Evolutionary conservation across 1,140 invertebrate species (phyloP).

Genomic region (Thaumetopoea pityocampa): DNA sequence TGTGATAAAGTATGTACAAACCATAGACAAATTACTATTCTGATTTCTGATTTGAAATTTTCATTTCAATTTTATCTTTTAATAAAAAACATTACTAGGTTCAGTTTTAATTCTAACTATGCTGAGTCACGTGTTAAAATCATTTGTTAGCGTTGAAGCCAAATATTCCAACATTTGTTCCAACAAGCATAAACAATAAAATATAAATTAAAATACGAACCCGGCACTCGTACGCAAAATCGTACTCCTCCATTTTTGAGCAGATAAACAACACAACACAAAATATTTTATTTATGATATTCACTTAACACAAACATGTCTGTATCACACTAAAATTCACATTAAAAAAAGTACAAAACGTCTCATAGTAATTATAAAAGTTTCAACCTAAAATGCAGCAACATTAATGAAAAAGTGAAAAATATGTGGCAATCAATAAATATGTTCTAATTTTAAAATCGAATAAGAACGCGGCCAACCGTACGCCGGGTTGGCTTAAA

Average conservation of each 20-base stretch:
- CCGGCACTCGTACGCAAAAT: constrained; percentile 79
- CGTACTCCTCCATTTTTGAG: constrained; percentile 70
- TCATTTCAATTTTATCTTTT: no score
- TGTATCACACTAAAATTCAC: constrained; percentile 20
- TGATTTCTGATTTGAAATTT: no score
- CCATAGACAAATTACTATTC: no score
- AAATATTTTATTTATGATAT: constrained; percentile 30
- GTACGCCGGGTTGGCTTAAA: constrained; percentile 41
- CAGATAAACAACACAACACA: constrained; percentile 42
- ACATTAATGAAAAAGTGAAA: neutral
- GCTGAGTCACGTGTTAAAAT: constrained; percentile 13
- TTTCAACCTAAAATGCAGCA: constrained; percentile 25
- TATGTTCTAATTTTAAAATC: constrained; percentile 6
- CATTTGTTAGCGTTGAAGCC: constrained; percentile 2
- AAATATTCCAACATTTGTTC: constrained; percentile 5
- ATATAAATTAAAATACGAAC: constrained; percentile 60
- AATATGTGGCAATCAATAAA: neutral
- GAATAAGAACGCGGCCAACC: constrained; percentile 31
- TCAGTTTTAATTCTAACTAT: no score
- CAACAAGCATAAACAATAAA: constrained; percentile 12
- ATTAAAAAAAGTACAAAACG: constrained; percentile 2
- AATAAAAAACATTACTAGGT: no score
- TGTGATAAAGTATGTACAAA: no score
- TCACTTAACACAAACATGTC: constrained; percentile 42
- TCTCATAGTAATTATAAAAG: constrained; percentile 6